These are phyloP conservation scores for Battus philenor DNA, from an alignment of 1,140 invertebrate genomes.

Conservation along the genomic window DNA sequence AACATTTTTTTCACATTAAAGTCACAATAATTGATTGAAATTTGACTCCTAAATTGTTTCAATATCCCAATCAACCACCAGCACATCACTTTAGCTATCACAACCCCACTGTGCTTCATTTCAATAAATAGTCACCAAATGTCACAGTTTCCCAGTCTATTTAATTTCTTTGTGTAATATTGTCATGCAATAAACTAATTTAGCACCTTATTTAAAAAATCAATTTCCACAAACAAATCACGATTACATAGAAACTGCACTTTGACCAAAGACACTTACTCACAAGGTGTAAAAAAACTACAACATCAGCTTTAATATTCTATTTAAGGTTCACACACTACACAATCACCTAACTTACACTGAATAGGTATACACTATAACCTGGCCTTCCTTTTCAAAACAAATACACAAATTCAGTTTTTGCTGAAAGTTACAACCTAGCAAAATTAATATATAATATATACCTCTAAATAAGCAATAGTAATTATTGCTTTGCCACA, in stretches of 20 bases:
- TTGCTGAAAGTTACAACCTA: constrained; percentile 33
- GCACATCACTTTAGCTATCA: constrained; percentile 2
- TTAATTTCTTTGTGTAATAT: not conserved
- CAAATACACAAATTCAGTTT: constrained; percentile 41
- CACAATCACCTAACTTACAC: constrained; percentile 68
- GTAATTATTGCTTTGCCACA: constrained; percentile 56
- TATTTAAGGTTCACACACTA: constrained; percentile 69
- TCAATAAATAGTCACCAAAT: not conserved
- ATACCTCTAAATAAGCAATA: constrained; percentile 37
- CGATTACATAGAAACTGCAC: constrained; percentile 27
- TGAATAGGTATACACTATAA: constrained; percentile 58
- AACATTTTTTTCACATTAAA: not conserved
- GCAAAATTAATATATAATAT: constrained; percentile 45
- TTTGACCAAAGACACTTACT: constrained; percentile 33
- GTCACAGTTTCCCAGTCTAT: not conserved
- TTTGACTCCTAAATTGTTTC: not conserved
- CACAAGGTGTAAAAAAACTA: constrained; percentile 73
- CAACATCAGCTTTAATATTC: constrained; percentile 61
- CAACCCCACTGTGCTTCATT: not conserved
- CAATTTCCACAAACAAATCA: constrained; percentile 10
- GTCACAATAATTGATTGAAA: not conserved
- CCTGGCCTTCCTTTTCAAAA: constrained; percentile 29
- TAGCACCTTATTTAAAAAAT: not conserved
- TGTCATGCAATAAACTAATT: not conserved
- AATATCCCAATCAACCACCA: not conserved